These are phyloP conservation scores for Drosophila nigricruria DNA, from an alignment of 2,888 invertebrate genomes.

Conservation along the genomic window DNA sequence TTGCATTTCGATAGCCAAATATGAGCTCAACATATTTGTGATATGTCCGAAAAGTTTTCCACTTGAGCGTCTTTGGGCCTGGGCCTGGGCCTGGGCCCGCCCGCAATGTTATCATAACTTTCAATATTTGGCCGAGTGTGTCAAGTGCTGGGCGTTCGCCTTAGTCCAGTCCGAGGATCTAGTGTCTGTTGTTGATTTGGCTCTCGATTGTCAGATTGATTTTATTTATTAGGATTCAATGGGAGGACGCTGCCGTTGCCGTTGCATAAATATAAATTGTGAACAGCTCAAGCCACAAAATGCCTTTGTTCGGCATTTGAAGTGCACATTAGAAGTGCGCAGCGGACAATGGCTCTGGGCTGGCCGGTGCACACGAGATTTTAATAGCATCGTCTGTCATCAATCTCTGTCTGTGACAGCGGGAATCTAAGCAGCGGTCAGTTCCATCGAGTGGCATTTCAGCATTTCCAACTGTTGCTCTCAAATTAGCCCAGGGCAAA, in stretches of 20 bases:
- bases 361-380: conserved; percentile 37
- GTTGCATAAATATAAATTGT: conserved; percentile 52
- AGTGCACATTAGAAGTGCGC: conserved; percentile 42
- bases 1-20: not conserved
- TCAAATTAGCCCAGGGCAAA: not conserved
- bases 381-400: conserved; percentile 41
- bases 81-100: not conserved
- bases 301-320: conserved; percentile 41
- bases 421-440: conserved; percentile 8
- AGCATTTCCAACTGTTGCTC: not conserved
- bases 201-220: conserved; percentile 49
- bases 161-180: not conserved
- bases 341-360: conserved; percentile 30
- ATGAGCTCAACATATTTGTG: not conserved
- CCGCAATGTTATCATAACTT: conserved; percentile 9
- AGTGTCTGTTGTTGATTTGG: conserved; percentile 55
- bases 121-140: conserved; percentile 15
- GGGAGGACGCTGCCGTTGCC: conserved; percentile 15
- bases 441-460: not conserved
- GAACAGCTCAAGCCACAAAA: conserved; percentile 27
- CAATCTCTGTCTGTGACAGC: conserved; percentile 48
- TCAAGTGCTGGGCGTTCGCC: not conserved
- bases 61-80: not conserved
- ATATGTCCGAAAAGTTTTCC: not conserved
- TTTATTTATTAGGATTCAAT: conserved; percentile 43